Conservation (phyloP, 1,140 invertebrate genomes). For the Drosophila nikananu region DNA sequence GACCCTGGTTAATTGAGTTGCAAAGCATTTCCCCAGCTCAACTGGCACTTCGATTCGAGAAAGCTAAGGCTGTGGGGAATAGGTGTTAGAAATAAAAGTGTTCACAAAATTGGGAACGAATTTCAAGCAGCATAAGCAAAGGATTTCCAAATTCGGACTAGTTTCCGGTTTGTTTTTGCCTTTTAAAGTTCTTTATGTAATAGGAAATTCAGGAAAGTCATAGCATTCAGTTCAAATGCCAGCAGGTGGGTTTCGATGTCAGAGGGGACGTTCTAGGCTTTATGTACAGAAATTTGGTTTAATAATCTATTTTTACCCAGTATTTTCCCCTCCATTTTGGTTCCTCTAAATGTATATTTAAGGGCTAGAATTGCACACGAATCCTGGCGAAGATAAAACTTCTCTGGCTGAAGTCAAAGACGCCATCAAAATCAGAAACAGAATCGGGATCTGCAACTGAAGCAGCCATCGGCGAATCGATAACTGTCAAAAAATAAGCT, state of each 20-base stretch:
- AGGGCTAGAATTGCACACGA: conserved; percentile 71
- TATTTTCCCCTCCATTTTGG: background rate
- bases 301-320: background rate
- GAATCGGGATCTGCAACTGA: conserved; percentile 30
- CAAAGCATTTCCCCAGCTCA: conserved; percentile 39
- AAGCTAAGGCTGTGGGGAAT: background rate
- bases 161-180: no score
- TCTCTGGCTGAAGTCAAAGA: conserved; percentile 36
- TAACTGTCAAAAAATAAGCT: conserved; percentile 83
- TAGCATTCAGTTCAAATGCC: no score
- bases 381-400: conserved; percentile 63
- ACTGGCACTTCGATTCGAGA: conserved; percentile 59
- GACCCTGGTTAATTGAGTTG: conserved; percentile 59
- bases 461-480: conserved; percentile 59
- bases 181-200: no score
- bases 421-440: conserved; percentile 11
- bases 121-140: background rate
- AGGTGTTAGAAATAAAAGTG: background rate
- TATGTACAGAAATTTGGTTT: background rate
- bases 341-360: conserved; percentile 66
- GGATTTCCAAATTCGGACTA: background rate
- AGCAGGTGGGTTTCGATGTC: no score
- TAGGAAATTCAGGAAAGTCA: no score
- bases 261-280: no score
- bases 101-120: background rate